Evolutionary conservation across 2,797 vertebrate species (phyloP), one percentile per base, ranked within the genome.

Genomic region (Gambelia wislizenii): DNA sequence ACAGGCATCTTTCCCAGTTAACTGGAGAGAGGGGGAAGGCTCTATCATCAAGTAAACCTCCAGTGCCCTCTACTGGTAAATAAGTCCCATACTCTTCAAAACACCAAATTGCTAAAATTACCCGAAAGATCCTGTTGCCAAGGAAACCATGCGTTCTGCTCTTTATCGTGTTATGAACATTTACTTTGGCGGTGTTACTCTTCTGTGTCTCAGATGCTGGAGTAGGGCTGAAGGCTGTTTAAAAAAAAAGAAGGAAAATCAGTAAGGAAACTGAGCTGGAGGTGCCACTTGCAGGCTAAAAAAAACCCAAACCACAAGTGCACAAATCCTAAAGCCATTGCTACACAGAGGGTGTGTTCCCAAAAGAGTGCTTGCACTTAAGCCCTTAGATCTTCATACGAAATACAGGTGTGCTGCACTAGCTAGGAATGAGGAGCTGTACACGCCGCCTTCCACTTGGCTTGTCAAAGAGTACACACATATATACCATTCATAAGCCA

Each of bases 51-150:
- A 88, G 27, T 47, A 88, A 25, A 88, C 30, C 64, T 72, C 25
- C 92, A 93, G 75, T 79, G 89, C 95, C 94, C 95, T 90, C 95
- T 93, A 88, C 59, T 9, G 95, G 95, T 87, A 39, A 27, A 89
- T 36, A 16, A 70, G 25, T 2, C 80, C 30, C n/a, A 33, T 49
- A 36, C 74, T 78, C 74, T 52, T 61, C 36, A 14, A 83, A 84
- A 75, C 42, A 76, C 52, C 33, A 49, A 61, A 59, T 22, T 39
- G 22, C 69, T 13, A 79, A 61, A 85, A 85, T 88, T 84, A 64
- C 80, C 89, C 61, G 72, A n/a, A 86, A 3, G 91, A 2, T 89
- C 56, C 89, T 52, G 95, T 95, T 96, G 94, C 95, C 94, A 92
- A 13, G 94, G 95, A 44, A 93, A 95, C 95, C 70, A 83, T 92